Percentiles rank a stretch among this genome's conserved stretches.
phyloP scores from a whole-genome alignment of 2,888 invertebrate species.

The Calephelis perditalis region DNA sequence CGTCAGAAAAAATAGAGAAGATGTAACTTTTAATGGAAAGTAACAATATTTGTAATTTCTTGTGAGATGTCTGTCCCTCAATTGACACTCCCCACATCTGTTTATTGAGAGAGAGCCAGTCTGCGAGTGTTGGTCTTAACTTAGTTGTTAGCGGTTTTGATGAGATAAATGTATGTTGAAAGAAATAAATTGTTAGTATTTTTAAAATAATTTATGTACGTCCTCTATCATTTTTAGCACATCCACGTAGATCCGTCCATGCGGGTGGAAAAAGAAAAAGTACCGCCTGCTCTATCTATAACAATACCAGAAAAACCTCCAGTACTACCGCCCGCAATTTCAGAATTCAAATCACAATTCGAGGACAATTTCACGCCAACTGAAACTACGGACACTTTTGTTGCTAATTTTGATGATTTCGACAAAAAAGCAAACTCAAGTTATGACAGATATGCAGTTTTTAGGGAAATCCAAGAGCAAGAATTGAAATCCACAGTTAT shows the following conservation, averaged over 20 bases:
- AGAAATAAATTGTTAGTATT: no score
- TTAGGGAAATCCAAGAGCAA: slow-evolving; percentile 90
- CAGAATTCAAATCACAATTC: slow-evolving; percentile 74
- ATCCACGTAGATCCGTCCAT: slow-evolving; percentile 54
- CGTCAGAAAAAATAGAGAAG: no score
- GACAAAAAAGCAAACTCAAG: slow-evolving; percentile 73
- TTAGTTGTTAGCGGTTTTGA: no score
- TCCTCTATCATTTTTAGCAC: slow-evolving; percentile 44
- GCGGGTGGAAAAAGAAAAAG: slow-evolving; percentile 46
- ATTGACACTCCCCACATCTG: no score
- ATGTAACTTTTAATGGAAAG: no score
- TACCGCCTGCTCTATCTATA: slow-evolving; percentile 33
- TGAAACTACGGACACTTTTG: slow-evolving; percentile 72
- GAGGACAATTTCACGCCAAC: slow-evolving; percentile 80
- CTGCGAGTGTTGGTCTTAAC: no score
- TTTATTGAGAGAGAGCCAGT: no score
- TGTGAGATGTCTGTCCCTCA: no score
- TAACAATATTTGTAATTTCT: no score
- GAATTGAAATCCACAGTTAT: slow-evolving; percentile 76
- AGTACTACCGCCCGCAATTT: slow-evolving; percentile 16
- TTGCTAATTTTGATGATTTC: slow-evolving; percentile 83
- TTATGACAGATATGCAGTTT: slow-evolving; percentile 92
- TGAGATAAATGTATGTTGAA: no score
- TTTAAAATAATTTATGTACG: no score
- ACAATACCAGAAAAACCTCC: slow-evolving; percentile 25